Evolutionary conservation across 2,113 vertebrate species (phyloP), one percentile per base, ranked within the genome.

Genomic region (Gobiocypris rarus): DNA sequence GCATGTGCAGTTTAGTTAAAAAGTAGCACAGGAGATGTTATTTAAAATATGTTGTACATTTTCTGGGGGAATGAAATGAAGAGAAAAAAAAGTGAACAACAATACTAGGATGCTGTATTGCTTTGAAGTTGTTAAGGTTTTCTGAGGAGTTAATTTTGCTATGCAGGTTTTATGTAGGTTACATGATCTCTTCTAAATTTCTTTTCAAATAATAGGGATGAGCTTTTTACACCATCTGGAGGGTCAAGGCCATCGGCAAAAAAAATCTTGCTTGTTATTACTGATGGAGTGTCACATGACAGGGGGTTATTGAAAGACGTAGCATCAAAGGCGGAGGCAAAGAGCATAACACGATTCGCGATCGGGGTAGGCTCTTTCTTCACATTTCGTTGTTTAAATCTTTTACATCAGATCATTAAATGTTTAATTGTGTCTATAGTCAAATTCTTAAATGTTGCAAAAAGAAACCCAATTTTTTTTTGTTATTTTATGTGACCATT

Each of bases 211-310:
- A 5, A 1, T 84, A 93, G 93, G 4, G 0, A 50, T 0, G 0
- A 88, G 0, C 7, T 94, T 41, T 93, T 94, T 81, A n/a, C 1
- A n/a, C 0, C 2, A 79, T 0, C 0, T 0, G 0, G 0, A 61
- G 90, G 90, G 2, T 78, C 90, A 41, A 89, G 93, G 41, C 0
- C 50, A 63, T 83, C 86, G 15, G 90, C 86, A 19, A 93, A 86
- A 28, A 92, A 85, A 86, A 76, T 94, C 17, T 70, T 95, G 81
- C 88, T 95, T 7, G 91, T 94, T 19, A 93, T 95, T 22, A 95
- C 94, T 13, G 94, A 95, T 85, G 94, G 94, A 85, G 0, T 9
- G 71, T 93, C 93, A 22, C 0, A 41, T 6, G 89, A 89, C 22
- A 0, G 0, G 0, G 0, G 0, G 0, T 0, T 1, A 0, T 78